Evolutionary conservation across 1,140 invertebrate genomes (phyloP).

Genomic region (Leguminivora glycinivorella): DNA sequence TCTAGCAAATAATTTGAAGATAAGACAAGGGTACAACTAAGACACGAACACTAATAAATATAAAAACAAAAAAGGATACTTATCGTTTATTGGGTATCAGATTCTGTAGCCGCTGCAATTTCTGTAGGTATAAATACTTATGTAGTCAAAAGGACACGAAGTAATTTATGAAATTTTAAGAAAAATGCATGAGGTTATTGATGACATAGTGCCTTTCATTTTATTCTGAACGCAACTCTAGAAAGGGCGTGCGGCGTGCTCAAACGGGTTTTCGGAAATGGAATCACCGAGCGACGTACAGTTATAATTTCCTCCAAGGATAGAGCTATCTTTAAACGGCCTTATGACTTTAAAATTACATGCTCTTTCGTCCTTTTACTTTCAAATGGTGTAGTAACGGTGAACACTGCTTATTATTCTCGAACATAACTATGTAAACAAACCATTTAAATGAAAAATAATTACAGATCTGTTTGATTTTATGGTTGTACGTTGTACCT

Average conservation of each 20-base stretch:
- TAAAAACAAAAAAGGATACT: no score
- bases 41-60: no score
- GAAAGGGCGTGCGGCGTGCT: slow-evolving; percentile 17
- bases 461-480: background rate
- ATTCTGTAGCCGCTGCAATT: no score
- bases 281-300: background rate
- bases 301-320: slow-evolving; percentile 19
- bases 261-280: slow-evolving; percentile 16
- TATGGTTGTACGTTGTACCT: background rate
- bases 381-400: background rate
- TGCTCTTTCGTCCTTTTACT: background rate
- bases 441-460: background rate
- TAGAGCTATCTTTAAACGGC: background rate
- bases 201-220: slow-evolving; percentile 4
- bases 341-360: background rate
- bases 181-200: background rate
- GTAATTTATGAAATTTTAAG: no score
- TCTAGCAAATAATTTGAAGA: background rate
- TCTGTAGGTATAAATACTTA: no score
- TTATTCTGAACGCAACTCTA: background rate
- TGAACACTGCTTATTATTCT: background rate
- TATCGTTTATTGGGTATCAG: no score
- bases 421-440: background rate
- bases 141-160: no score
- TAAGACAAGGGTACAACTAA: no score